Evolutionary conservation across 2,113 vertebrate species (phyloP).

Genomic region (Apistogramma diplotaenia): DNA sequence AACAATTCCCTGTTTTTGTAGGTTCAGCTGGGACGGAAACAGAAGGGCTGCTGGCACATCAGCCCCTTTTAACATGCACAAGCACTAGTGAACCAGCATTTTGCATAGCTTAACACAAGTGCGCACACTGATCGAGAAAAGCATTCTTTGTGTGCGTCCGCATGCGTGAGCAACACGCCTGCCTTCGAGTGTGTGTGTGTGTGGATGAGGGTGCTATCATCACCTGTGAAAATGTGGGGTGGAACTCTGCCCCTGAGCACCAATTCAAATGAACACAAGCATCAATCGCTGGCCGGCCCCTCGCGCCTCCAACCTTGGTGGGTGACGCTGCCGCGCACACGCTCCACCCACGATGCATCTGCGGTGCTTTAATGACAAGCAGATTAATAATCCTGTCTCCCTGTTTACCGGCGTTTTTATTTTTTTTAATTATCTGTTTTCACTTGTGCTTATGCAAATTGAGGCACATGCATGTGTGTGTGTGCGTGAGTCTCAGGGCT

Average conservation of each 20-base stretch:
- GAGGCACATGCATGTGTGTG: slow-evolving; percentile 30
- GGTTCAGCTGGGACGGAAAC: slow-evolving; percentile 23
- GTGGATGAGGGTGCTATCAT: slow-evolving; percentile 34
- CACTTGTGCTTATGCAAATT: slow-evolving; percentile 71
- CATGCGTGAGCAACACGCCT: background rate
- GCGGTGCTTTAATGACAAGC: slow-evolving; percentile 56
- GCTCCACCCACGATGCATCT: slow-evolving; percentile 60
- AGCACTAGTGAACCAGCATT: slow-evolving; percentile 50
- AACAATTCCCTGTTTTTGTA: slow-evolving; percentile 12
- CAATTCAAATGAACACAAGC: slow-evolving; percentile 73
- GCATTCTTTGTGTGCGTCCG: slow-evolving; percentile 9
- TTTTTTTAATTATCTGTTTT: slow-evolving; percentile 56
- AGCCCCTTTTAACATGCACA: slow-evolving; percentile 54
- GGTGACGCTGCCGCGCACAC: slow-evolving; percentile 57
- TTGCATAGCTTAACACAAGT: slow-evolving; percentile 61
- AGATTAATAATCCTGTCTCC: slow-evolving; percentile 63
- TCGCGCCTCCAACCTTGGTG: slow-evolving; percentile 57
- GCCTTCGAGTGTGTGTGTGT: slow-evolving; percentile 28
- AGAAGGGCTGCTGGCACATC: slow-evolving; percentile 15
- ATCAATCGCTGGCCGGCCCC: slow-evolving; percentile 59
- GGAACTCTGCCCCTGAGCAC: slow-evolving; percentile 61
- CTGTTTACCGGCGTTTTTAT: slow-evolving; percentile 51
- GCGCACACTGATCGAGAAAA: slow-evolving; percentile 24
- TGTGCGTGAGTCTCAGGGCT: slow-evolving; percentile 48
- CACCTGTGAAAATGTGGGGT: slow-evolving; percentile 52